A percentile compares a stretch with the other conserved stretches of the same genome.
Conservation (phyloP, 1,140 invertebrate species). For the Drosophila kohkoa region DNA sequence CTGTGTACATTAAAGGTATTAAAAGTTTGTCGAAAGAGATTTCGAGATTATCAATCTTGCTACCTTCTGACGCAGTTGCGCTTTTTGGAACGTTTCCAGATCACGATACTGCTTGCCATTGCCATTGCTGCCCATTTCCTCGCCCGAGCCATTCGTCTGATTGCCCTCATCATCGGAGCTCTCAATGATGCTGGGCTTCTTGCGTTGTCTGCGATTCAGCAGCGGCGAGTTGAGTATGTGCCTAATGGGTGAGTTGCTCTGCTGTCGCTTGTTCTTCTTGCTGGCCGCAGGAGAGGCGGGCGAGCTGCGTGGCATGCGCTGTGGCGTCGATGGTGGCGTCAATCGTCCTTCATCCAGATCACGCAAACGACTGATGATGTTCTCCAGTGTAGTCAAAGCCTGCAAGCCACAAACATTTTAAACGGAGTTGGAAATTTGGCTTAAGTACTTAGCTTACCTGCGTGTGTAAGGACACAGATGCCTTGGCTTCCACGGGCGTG, state of each 20-base stretch:
- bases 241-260: conserved; percentile 92
- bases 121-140: conserved; percentile 59
- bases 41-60: not conserved
- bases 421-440: not conserved
- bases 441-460: conserved; percentile 65
- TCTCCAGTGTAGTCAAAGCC: conserved; percentile 86
- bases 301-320: conserved; percentile 89
- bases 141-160: conserved; percentile 86
- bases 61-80: conserved; percentile 96
- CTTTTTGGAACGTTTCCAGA: conserved; percentile 97
- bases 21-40: not conserved
- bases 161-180: conserved; percentile 94
- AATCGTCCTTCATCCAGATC: conserved; percentile 85
- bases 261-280: conserved; percentile 90
- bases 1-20: conserved; percentile 77
- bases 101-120: conserved; percentile 92
- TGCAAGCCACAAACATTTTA: conserved; percentile 15
- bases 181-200: conserved; percentile 90
- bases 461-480: conserved; percentile 85
- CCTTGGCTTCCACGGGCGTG: conserved; percentile 79
- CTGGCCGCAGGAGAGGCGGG: conserved; percentile 90
- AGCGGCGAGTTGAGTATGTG: conserved; percentile 93
- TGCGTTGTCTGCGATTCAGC: conserved; percentile 90
- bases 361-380: conserved; percentile 86
- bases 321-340: conserved; percentile 86